These are phyloP conservation scores for Mellivora capensis DNA, from an alignment of 2,113 vertebrate species.

Conservation along the genomic window DNA sequence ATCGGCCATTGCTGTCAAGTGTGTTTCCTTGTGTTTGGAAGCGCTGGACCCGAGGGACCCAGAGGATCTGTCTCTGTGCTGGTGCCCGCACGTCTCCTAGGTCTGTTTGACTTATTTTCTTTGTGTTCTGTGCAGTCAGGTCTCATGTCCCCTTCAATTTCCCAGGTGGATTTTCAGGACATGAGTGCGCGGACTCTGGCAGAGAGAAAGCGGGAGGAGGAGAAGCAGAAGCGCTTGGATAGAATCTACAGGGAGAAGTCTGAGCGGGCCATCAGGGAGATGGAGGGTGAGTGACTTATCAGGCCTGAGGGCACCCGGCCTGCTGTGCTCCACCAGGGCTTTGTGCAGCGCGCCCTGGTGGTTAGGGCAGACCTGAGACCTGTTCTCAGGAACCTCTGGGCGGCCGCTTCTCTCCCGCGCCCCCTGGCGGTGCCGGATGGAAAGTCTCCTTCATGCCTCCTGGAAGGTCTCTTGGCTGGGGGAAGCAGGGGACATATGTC, in stretches of 20 bases:
- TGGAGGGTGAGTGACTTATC: background rate
- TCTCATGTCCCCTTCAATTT: background rate
- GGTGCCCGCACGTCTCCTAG: rapidly evolving
- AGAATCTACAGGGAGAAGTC: conserved; percentile 89
- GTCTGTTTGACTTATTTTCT: rapidly evolving
- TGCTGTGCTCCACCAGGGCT: background rate
- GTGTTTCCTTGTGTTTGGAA: no score
- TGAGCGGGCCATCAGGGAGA: conserved; percentile 74
- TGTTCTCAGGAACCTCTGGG: background rate
- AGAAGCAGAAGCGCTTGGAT: conserved; percentile 87
- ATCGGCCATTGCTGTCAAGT: rapidly evolving
- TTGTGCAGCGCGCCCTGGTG: background rate
- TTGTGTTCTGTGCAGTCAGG: rapidly evolving
- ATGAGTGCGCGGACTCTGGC: conserved; percentile 85
- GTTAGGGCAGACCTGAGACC: background rate
- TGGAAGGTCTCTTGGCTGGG: background rate
- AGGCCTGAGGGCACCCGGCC: no score
- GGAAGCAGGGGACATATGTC: background rate
- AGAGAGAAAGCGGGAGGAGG: conserved; percentile 89
- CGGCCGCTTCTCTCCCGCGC: rapidly evolving
- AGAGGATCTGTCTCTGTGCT: rapidly evolving
- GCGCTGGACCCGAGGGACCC: rapidly evolving
- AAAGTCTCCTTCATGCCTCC: background rate
- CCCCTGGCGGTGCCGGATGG: background rate
- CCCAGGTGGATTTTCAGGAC: conserved; percentile 96